Base-by-base conservation (phyloP, 2,113 vertebrate genomes). In the Leptobrachium ailaonicum region DNA sequence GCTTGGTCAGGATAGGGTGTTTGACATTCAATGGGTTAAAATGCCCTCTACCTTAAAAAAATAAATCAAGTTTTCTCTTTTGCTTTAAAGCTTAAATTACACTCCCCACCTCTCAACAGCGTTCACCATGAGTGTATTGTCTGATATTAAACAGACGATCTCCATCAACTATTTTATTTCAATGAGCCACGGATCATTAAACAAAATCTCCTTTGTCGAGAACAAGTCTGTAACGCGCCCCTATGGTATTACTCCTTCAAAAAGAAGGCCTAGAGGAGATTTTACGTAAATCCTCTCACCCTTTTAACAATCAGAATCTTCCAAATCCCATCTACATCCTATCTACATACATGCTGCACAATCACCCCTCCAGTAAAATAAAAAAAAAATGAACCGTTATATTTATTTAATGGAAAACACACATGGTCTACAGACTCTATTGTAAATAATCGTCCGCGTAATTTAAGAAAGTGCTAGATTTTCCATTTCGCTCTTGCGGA, bases 401-500 rank as follows among this genome's bases (percentile, higher is more conserved):
- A 5, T 50, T 50, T 77, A n/a, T 50, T 6, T 71, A 78, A 78
- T 71, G 62, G 32, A 78, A 78, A 71, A 78, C 67, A 78, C 56
- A 71, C 76, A 78, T 3, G 42, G 67, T 67, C 76, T 50, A n/a
- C n/a, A 67, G 76, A 68, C 14, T 60, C 56, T 78, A 1, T 68
- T 54, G 11, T 50, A 78, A 62, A 78, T 71, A 44, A 62, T 13
- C 20, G 42, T 5, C 67, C 63, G 54, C 63, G 68, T 70, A 78
- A 78, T 71, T 41, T 50, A 71, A 78, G 76, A 78, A 78, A 47
- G 67, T 78, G 67, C 58, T 62, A 2, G 75, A 77, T 77, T 77
- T 56, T 60, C 42, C 44, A 42, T 66, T 77, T 66, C 54, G 68
- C 63, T 43, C 13, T 60, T 77, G 41, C 5, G 8, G 50, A 54